phyloP scores from a whole-genome alignment of 1,140 invertebrate genomes.

The Drosophila bipectinata region DNA sequence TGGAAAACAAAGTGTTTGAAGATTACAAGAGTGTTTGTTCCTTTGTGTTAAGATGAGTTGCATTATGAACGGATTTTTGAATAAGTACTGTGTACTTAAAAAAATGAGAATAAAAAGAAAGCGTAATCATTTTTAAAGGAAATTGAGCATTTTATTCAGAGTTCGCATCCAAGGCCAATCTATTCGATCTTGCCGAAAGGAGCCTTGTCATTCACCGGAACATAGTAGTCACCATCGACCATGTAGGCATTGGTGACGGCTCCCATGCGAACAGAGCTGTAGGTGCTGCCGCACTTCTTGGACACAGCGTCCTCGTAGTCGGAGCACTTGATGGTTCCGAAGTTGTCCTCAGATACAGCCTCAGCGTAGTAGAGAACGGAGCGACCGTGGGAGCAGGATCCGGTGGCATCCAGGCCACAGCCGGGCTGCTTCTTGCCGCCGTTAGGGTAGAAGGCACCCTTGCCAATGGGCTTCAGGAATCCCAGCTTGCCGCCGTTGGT shows the following conservation, averaged over 20 bases:
- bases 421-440: conserved; percentile 85
- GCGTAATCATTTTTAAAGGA: not conserved
- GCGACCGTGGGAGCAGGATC: conserved; percentile 84
- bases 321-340: conserved; percentile 57
- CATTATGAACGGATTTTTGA: too few relatives aligned
- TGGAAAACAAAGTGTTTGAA: not conserved
- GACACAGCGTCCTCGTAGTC: conserved; percentile 58
- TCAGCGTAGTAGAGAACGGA: conserved; percentile 86
- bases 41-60: too few relatives aligned
- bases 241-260: conserved; percentile 77
- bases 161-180: not conserved
- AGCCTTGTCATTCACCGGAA: conserved; percentile 65
- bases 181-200: conserved; percentile 83
- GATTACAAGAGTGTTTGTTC: not conserved
- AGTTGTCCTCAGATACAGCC: conserved; percentile 59
- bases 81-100: too few relatives aligned
- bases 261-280: conserved; percentile 79
- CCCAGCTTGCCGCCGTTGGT: conserved; percentile 85
- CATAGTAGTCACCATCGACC: conserved; percentile 74
- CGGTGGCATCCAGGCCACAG: conserved; percentile 82
- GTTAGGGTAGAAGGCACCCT: conserved; percentile 85
- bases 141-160: conserved; percentile 15
- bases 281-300: conserved; percentile 58
- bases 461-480: conserved; percentile 84
- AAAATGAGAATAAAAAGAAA: too few relatives aligned